A percentile compares a stretch with the other conserved stretches of the same genome.
Evolutionary conservation across 2,888 invertebrate genomes (phyloP).

Genomic region (Spisula subtruncata): DNA sequence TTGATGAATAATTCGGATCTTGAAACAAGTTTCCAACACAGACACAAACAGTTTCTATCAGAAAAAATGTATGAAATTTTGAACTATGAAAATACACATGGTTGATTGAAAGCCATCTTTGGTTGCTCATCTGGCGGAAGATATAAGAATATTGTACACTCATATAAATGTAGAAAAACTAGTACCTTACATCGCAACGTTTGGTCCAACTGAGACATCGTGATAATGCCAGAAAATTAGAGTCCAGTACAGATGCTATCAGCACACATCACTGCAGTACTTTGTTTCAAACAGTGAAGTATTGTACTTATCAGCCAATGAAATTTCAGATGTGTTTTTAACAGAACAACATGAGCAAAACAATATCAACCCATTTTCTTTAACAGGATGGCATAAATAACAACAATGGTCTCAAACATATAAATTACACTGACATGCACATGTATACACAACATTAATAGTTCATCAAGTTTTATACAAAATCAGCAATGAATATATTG

Average conservation of each 20-base stretch:
- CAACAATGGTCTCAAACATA: neutral
- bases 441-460: slow-evolving; percentile 4
- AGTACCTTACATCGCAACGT: no score
- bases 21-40: neutral
- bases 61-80: neutral
- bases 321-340: no score
- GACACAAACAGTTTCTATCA: neutral
- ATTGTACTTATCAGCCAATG: no score
- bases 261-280: no score
- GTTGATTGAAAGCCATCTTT: no score
- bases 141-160: no score
- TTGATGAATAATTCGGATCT: neutral
- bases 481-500: neutral
- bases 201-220: no score
- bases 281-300: no score
- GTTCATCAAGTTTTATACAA: slow-evolving; percentile 21
- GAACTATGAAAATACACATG: neutral
- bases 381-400: neutral
- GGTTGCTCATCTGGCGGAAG: no score
- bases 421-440: neutral
- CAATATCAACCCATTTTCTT: neutral
- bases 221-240: no score
- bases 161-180: no score
- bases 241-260: no score
- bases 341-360: neutral